Conservation (phyloP, 35 echinoderm and acorn worm genomes). For the Lytechinus variegatus region DNA sequence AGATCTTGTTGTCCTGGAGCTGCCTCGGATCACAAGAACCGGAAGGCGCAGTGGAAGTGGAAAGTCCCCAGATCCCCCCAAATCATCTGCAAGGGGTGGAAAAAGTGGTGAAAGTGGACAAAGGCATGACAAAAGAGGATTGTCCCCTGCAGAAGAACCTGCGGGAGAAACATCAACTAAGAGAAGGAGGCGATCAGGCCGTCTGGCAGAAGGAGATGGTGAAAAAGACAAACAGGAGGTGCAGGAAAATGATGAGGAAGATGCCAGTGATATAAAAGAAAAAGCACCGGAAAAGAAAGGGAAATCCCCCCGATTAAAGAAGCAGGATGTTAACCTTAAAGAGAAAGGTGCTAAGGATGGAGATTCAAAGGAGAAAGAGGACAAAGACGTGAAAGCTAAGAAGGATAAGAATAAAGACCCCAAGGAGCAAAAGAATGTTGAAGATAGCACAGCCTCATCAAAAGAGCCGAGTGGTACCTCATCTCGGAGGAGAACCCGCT, state of each 20-base stretch:
- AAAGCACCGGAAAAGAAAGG: neutral
- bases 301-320: neutral
- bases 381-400: neutral
- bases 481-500: constrained; percentile 37
- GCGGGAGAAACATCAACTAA: neutral
- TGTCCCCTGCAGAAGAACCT: neutral
- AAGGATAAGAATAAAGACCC: neutral
- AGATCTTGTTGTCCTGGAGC: constrained; percentile 73
- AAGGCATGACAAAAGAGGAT: neutral
- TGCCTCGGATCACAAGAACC: constrained; percentile 60
- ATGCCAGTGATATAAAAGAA: neutral
- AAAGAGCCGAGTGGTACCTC: neutral
- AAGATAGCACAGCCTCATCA: neutral
- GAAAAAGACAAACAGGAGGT: constrained; percentile 5
- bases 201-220: neutral
- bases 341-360: neutral
- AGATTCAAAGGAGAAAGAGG: constrained; percentile 18
- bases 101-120: neutral
- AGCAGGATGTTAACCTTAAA: neutral
- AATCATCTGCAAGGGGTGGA: neutral
- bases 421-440: constrained; percentile 27
- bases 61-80: constrained; percentile 6
- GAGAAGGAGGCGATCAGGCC: constrained; percentile 4
- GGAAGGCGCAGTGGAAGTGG: constrained; percentile 12
- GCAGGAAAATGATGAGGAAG: neutral